Conservation (phyloP, 2,113 vertebrate genomes). For the Microtus ochrogaster region DNA sequence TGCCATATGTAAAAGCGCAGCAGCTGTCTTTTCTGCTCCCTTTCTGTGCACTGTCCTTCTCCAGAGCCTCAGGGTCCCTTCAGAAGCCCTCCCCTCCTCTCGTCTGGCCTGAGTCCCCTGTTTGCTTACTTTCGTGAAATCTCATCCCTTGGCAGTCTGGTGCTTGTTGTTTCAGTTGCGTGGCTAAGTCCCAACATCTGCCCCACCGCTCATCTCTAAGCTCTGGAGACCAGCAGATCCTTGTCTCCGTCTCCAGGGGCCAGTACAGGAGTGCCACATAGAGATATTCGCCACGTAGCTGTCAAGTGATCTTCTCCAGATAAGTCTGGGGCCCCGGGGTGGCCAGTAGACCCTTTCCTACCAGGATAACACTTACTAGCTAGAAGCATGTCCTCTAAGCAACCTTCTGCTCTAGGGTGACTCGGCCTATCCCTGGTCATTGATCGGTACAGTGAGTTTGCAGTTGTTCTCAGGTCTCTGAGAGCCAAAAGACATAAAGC, state of each 20-base stretch:
- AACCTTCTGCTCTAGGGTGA: neutral
- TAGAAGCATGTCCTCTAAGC: neutral
- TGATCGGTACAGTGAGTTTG: neutral
- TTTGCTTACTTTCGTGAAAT: neutral
- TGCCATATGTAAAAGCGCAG: too few relatives aligned
- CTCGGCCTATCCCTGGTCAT: neutral
- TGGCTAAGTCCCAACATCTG: neutral
- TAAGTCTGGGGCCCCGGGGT: neutral
- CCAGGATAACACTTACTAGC: neutral
- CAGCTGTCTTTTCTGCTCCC: neutral
- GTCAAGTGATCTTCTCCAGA: neutral
- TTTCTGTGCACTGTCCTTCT: neutral
- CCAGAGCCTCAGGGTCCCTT: neutral
- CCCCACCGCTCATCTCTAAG: neutral
- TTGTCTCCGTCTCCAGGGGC: neutral
- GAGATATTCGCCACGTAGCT: neutral
- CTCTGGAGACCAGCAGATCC: neutral
- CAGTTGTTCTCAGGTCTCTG: neutral
- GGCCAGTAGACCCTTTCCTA: neutral
- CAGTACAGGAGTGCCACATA: neutral
- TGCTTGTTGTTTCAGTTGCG: neutral
- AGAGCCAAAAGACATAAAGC: slow-evolving; percentile 2
- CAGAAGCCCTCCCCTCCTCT: neutral
- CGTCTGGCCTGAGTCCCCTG: neutral
- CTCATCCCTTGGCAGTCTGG: neutral